Evolutionary conservation across 2,888 invertebrate genomes (phyloP), one percentile per base, ranked within the genome.

Genomic region (Torymus auratus): DNA sequence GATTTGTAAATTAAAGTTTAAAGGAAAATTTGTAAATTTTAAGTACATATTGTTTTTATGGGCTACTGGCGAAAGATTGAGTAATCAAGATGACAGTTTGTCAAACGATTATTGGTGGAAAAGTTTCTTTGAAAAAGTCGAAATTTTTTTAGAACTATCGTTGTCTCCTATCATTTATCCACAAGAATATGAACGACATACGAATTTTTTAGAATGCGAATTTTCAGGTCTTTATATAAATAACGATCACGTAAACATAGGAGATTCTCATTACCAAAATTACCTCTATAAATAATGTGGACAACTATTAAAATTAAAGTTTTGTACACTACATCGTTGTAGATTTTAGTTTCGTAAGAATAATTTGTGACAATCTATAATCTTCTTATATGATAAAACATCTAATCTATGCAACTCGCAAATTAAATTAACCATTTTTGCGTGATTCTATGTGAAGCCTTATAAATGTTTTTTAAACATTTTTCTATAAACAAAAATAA

Each of bases 351-450:
- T 78, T 67, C 58, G 17, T 68, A 67, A 60, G 14, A 53, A 62
- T 77, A 70, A 77, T 77, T 70, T 77, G n/a, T 50, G 77, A 77
- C 77, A 77, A 77, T 77, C 64, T 64, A 50, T 64, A 41, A 71
- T 60, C 60, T 68, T 53, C 60, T 68, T 56, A 11, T 53, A 56
- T 11, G 60, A 60, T 13, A 13, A 50, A 67, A 13, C 23, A 50
- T 68, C 60, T 20, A 55, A n/a, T 28, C 15, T 50, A 14, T 41
- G 13, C 13, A 28, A 50, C n/a, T 68, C 55, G 14, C 10, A 55
- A 69, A 60, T 11, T 15, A 69, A 62, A 76, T 58, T 65, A 5
- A 2, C 64, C 14, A 17, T 15, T 67, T 64, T 65, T 65, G 15
- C 58, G 55, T 7, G 50, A 53, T 68, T 58, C 52, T 60, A 5